A percentile compares a stretch with the other conserved stretches of the same genome.
These are phyloP conservation scores for Ceyx cyanopectus DNA, from an alignment of 2,113 vertebrate species.

Conservation along the genomic window DNA sequence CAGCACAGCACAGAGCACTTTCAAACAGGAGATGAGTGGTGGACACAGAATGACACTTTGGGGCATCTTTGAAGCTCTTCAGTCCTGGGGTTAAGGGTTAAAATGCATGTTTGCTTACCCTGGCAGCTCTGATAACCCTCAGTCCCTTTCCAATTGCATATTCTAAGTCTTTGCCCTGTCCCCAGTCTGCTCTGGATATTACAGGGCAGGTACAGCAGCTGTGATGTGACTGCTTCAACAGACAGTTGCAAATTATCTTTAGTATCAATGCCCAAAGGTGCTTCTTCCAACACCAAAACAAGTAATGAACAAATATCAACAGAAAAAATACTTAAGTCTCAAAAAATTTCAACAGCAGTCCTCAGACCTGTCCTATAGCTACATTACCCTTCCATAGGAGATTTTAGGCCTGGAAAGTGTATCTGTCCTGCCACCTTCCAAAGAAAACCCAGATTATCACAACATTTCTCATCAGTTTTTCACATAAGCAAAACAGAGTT, in stretches of 20 bases:
- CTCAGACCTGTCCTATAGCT: background rate
- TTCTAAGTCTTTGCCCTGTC: background rate
- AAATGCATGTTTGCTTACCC: background rate
- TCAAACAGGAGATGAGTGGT: background rate
- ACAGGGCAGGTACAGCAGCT: background rate
- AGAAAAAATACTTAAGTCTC: background rate
- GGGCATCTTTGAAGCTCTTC: background rate
- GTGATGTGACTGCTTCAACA: background rate
- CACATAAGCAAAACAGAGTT: background rate
- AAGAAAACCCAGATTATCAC: background rate
- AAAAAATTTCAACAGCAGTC: background rate
- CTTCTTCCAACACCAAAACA: background rate
- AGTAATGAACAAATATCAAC: background rate
- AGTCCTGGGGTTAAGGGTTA: background rate
- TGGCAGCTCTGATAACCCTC: background rate
- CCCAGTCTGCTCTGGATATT: background rate
- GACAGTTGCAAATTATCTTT: background rate
- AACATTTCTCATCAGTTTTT: background rate
- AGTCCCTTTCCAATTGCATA: background rate
- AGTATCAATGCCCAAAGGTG: background rate
- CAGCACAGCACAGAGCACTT: no score
- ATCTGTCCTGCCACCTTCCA: background rate
- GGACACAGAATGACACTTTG: background rate
- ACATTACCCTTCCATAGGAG: background rate
- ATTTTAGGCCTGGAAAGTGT: background rate